phyloP scores from a whole-genome alignment of 2,113 vertebrate species.

The Antechinus stuartii region DNA sequence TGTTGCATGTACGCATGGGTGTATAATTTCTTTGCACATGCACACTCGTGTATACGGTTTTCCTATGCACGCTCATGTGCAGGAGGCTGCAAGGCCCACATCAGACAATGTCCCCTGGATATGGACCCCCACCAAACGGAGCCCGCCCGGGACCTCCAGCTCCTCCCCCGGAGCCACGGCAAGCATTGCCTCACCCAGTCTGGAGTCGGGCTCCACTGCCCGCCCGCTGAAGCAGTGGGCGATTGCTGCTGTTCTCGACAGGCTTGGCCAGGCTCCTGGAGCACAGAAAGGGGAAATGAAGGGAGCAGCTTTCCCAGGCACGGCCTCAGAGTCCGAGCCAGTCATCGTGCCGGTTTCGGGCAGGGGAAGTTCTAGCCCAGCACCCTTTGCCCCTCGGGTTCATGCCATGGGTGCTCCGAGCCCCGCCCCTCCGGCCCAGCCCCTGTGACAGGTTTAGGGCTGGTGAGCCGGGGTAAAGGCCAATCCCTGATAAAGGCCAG shows the following conservation, averaged over 20 bases:
- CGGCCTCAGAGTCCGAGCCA: background rate
- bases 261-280: constrained; percentile 90
- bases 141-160: background rate
- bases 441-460: constrained; percentile 70
- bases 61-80: background rate
- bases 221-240: constrained; percentile 88
- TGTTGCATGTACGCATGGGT: no score
- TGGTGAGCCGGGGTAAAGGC: constrained; percentile 56
- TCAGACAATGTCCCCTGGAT: background rate
- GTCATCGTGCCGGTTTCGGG: background rate
- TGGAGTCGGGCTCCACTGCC: constrained; percentile 92
- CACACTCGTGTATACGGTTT: background rate
- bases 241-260: constrained; percentile 89
- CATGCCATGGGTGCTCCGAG: background rate
- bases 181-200: constrained; percentile 91
- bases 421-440: constrained; percentile 30
- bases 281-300: background rate
- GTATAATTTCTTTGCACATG: no score
- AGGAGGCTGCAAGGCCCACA: background rate
- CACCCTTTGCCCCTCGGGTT: constrained; percentile 67
- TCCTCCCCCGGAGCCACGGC: background rate
- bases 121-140: background rate
- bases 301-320: background rate
- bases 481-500: constrained; percentile 56
- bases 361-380: constrained; percentile 18